Conservation (phyloP, 2,888 invertebrate genomes). For the Acronicta aceris region DNA sequence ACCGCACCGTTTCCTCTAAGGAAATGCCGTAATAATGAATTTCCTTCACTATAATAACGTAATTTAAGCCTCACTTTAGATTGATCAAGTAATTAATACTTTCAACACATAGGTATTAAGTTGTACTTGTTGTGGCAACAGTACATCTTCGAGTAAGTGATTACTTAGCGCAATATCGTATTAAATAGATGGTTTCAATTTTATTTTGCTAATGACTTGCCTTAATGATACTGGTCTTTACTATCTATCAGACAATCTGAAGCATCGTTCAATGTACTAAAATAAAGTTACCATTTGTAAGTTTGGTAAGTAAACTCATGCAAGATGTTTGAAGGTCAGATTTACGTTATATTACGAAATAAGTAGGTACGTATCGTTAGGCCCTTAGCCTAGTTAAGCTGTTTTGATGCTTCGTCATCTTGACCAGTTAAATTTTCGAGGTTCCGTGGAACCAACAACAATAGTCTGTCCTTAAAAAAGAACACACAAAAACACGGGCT, state of each 20-base stretch:
- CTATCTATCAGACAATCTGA: background rate
- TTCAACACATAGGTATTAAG: conserved; percentile 31
- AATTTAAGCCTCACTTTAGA: conserved; percentile 19
- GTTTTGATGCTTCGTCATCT: too few relatives aligned
- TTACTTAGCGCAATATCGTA: conserved; percentile 37
- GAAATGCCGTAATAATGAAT: conserved; percentile 47
- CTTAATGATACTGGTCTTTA: conserved; percentile 17
- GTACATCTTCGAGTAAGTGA: conserved; percentile 3
- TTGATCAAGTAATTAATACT: background rate
- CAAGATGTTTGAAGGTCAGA: too few relatives aligned
- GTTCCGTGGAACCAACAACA: too few relatives aligned
- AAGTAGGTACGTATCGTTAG: too few relatives aligned
- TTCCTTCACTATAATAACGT: conserved; percentile 38
- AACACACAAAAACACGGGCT: too few relatives aligned
- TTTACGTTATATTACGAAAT: too few relatives aligned
- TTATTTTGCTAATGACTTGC: conserved; percentile 28
- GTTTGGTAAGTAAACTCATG: too few relatives aligned
- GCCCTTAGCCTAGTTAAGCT: too few relatives aligned
- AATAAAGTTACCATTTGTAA: too few relatives aligned
- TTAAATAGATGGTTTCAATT: conserved; percentile 30
- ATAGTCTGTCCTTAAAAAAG: too few relatives aligned
- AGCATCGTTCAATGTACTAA: too few relatives aligned
- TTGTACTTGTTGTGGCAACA: conserved; percentile 20
- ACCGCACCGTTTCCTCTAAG: conserved; percentile 51
- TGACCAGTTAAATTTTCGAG: too few relatives aligned